Evolutionary conservation across 2,888 invertebrate species (phyloP), one percentile per base, ranked within the genome.

Genomic region (Epirrita christyi): DNA sequence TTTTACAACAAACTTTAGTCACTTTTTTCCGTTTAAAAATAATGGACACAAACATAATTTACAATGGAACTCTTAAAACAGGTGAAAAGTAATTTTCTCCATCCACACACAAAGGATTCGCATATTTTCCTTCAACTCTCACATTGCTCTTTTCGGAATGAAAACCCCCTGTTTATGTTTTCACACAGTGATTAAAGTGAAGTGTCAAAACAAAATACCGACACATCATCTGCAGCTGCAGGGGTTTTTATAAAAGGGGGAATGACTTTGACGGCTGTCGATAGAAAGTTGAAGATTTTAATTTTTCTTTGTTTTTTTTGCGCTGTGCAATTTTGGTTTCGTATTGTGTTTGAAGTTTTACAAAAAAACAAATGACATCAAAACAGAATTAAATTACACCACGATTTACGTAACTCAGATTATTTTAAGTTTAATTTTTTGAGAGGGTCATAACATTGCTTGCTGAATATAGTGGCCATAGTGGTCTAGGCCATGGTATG

Each of bases 171-270:
- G 88, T 87, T 85, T 86, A 83, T 83, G 82, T 89, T 58, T 86
- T 85, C 85, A 81, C 80, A 81, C 85, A 80, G 89, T 88, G 90
- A 91, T 91, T 91, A 91, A 87, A 90, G 89, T 85, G 91, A 89
- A 91, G 91, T 89, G 90, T 88, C 88, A 87, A 88, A 89, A 89
- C 87, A 89, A 91, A 89, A 90, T 86, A 83, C 77, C 59, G 64
- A 61, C 68, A 66, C 63, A 60, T 63, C 48, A 49, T 50, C 51
- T 36, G 54, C 52, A 45, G 38, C 51, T 36, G 54, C 52, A 45
- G 38, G 29, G 53, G 37, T 41, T 29, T 42, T 21, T n/a, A 4
- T 21, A 21, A 21, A 21, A 36, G 27, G 13, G 47, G 50, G 46
- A n/a, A 28, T 28, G 54, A 14, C 27, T 49, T 42, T 47, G 38